phyloP scores from a whole-genome alignment of 2,888 invertebrate genomes.

The Hydriomena furcata region DNA sequence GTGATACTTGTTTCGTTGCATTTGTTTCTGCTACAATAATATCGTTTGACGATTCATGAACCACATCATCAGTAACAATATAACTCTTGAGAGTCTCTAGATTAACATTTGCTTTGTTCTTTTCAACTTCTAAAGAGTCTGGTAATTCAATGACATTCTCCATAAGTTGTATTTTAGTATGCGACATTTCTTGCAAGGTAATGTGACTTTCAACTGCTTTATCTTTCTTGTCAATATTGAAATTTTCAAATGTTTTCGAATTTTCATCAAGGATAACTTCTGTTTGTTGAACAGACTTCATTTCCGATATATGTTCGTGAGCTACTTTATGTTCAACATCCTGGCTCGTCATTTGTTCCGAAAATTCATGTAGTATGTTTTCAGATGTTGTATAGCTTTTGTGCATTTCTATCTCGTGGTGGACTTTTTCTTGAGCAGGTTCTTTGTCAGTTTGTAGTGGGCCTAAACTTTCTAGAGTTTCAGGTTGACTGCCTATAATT shows the following conservation, averaged over 20 bases:
- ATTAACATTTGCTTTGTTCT: constrained; percentile 48
- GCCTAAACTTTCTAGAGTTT: constrained; percentile 53
- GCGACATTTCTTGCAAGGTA: constrained; percentile 51
- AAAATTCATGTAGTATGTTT: constrained; percentile 48
- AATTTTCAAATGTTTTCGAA: constrained; percentile 38
- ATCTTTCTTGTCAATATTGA: constrained; percentile 39
- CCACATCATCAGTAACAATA: constrained; percentile 53
- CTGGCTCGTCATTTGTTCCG: constrained; percentile 37
- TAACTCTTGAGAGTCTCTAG: constrained; percentile 58
- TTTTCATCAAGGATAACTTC: constrained; percentile 52
- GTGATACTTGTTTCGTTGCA: constrained; percentile 61
- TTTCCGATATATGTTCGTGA: constrained; percentile 46
- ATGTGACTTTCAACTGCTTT: constrained; percentile 52
- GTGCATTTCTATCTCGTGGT: constrained; percentile 50
- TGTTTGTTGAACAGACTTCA: constrained; percentile 55
- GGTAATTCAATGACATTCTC: constrained; percentile 52
- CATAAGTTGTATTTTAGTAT: constrained; percentile 47
- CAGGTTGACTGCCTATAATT: constrained; percentile 50
- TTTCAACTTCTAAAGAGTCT: constrained; percentile 39
- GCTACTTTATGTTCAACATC: constrained; percentile 36
- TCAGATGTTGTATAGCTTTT: constrained; percentile 60
- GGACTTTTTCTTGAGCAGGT: constrained; percentile 40
- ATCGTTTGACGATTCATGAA: constrained; percentile 70
- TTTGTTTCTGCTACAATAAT: constrained; percentile 58
- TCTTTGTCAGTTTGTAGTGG: constrained; percentile 39